phyloP scores from a whole-genome alignment of 2,113 vertebrate species.

The Meriones unguiculatus region DNA sequence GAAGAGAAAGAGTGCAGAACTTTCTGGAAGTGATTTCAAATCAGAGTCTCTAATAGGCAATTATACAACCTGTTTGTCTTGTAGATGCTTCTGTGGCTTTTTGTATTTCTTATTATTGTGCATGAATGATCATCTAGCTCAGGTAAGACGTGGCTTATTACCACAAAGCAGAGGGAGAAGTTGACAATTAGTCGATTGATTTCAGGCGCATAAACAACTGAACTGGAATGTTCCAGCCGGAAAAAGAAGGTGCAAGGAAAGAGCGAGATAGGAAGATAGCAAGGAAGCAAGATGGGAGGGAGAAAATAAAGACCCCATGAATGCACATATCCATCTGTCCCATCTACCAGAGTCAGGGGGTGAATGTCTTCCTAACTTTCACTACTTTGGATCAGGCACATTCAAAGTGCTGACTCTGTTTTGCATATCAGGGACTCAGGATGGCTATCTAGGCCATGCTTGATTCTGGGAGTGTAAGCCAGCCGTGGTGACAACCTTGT shows the following conservation, averaged over 20 bases:
- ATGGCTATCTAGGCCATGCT: too few relatives aligned
- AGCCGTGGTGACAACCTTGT: neutral
- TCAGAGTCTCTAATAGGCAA: constrained; percentile 56
- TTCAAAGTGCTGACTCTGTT: accelerated
- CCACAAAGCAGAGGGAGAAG: neutral
- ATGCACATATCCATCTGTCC: accelerated
- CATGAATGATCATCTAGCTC: constrained; percentile 54
- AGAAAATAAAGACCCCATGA: accelerated
- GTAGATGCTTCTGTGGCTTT: constrained; percentile 50
- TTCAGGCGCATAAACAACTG: neutral
- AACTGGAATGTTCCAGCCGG: neutral
- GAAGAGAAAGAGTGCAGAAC: neutral
- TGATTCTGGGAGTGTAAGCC: too few relatives aligned
- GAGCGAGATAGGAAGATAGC: accelerated
- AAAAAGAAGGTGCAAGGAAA: neutral
- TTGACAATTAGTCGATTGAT: constrained; percentile 49
- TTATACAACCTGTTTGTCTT: constrained; percentile 61
- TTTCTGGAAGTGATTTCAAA: constrained; percentile 60
- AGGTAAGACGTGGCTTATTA: constrained; percentile 30
- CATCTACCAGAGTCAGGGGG: neutral
- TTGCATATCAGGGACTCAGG: neutral
- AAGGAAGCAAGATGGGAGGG: accelerated
- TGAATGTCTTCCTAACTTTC: accelerated
- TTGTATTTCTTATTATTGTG: constrained; percentile 66
- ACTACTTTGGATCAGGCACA: accelerated